phyloP scores from a whole-genome alignment of 2,888 invertebrate species.

The Rhabditophanes sp. region DNA sequence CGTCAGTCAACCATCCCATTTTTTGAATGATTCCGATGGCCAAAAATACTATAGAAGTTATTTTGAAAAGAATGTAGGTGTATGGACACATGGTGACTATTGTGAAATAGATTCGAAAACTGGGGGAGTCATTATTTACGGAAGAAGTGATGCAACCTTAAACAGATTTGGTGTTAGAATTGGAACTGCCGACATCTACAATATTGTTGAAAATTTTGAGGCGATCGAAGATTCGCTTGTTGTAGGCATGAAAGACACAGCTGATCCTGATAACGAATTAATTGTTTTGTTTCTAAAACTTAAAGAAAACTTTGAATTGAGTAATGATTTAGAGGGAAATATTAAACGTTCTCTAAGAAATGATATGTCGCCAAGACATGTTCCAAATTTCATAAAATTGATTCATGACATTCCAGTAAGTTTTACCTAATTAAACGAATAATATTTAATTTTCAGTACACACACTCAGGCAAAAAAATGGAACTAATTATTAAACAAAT shows the following conservation, averaged over 20 bases:
- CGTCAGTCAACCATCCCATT: constrained; percentile 52
- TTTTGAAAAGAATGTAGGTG: constrained; percentile 38
- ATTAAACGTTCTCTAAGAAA: constrained; percentile 47
- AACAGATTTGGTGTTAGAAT: constrained; percentile 53
- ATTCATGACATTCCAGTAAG: constrained; percentile 49
- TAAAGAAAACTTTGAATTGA: constrained; percentile 38
- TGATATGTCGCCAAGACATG: constrained; percentile 48
- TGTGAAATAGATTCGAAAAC: constrained; percentile 48
- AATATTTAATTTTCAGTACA: constrained; percentile 47
- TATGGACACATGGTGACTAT: constrained; percentile 53
- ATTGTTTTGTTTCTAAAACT: constrained; percentile 52
- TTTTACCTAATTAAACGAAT: background rate
- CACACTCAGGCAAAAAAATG: constrained; percentile 52
- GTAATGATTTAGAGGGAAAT: constrained; percentile 44
- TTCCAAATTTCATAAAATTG: constrained; percentile 49
- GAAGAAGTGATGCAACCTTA: constrained; percentile 51
- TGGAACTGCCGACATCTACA: constrained; percentile 53
- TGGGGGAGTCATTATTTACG: constrained; percentile 52
- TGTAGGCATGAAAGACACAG: constrained; percentile 48
- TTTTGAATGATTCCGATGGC: constrained; percentile 49
- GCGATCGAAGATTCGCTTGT: constrained; percentile 51
- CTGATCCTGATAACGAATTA: constrained; percentile 48
- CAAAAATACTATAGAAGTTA: constrained; percentile 45
- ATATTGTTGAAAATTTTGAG: constrained; percentile 50
- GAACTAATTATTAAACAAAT: constrained; percentile 51